These are phyloP conservation scores for Mobula hypostoma DNA, from an alignment of 2,113 vertebrate genomes.

Conservation along the genomic window DNA sequence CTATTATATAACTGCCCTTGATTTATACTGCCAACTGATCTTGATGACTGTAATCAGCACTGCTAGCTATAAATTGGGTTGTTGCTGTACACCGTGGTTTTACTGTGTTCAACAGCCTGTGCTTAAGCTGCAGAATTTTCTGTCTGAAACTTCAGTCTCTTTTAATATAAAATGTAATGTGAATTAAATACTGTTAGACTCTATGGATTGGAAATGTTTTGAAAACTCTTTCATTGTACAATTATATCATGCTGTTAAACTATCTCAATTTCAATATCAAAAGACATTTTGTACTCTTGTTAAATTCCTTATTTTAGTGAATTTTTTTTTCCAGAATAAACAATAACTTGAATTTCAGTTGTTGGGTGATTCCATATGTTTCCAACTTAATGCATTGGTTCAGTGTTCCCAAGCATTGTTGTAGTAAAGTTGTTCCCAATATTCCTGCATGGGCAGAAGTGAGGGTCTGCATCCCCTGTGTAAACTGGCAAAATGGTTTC, in stretches of 20 bases:
- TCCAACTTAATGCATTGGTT: not conserved
- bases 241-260: constrained; percentile 3
- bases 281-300: constrained; percentile 12
- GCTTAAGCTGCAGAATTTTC: not conserved
- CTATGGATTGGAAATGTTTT: not conserved
- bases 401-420: not conserved
- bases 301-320: not conserved
- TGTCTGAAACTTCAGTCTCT: constrained; percentile 3
- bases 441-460: not conserved
- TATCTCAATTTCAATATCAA: constrained; percentile 23
- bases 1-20: not conserved
- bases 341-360: not conserved
- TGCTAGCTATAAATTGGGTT: not conserved
- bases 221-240: not conserved
- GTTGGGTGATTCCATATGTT: not conserved
- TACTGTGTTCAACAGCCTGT: not conserved
- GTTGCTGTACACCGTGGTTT: not conserved
- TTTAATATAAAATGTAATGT: not conserved
- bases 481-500: not conserved
- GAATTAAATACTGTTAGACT: not conserved
- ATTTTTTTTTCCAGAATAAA: constrained; percentile 26
- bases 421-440: too few relatives aligned
- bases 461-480: not conserved
- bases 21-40: not conserved
- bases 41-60: not conserved